Evolutionary conservation across 2,888 invertebrate genomes (phyloP).

Genomic region (Pammene aurita): DNA sequence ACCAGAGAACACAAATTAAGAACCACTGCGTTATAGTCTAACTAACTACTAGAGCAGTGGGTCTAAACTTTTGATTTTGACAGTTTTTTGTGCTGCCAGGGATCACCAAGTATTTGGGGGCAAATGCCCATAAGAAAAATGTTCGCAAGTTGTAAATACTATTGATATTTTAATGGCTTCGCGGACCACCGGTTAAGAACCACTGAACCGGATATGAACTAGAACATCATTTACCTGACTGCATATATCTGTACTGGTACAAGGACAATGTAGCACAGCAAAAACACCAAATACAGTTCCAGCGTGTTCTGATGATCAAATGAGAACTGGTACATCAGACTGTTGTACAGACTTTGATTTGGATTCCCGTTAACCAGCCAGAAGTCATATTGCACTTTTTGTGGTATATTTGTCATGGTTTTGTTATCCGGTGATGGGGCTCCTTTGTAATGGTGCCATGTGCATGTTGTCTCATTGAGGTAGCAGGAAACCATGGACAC

Average conservation of each 20-base stretch:
- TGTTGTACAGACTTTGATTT: conserved; percentile 92
- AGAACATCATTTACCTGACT: conserved; percentile 80
- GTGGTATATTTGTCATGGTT: conserved; percentile 66
- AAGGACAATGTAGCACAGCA: conserved; percentile 92
- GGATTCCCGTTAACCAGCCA: conserved; percentile 99
- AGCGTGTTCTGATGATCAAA: conserved; percentile 97
- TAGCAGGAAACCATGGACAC: conserved; percentile 97
- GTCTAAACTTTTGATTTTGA: no score
- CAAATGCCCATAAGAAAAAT: no score
- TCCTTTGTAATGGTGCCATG: conserved; percentile 90
- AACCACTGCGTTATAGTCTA: no score
- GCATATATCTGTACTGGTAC: conserved; percentile 96
- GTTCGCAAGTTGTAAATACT: no score
- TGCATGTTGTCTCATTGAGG: conserved; percentile 89
- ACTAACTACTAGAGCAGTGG: no score
- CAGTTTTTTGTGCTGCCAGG: no score
- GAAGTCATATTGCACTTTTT: conserved; percentile 89
- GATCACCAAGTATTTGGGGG: no score
- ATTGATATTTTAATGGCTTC: no score
- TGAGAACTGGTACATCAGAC: conserved; percentile 96
- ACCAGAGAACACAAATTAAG: no score
- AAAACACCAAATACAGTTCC: conserved; percentile 94
- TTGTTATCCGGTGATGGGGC: conserved; percentile 66
- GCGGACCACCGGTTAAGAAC: no score
- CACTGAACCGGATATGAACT: no score